phyloP scores from a whole-genome alignment of 2,888 invertebrate species.

The Xanthia icteritia region DNA sequence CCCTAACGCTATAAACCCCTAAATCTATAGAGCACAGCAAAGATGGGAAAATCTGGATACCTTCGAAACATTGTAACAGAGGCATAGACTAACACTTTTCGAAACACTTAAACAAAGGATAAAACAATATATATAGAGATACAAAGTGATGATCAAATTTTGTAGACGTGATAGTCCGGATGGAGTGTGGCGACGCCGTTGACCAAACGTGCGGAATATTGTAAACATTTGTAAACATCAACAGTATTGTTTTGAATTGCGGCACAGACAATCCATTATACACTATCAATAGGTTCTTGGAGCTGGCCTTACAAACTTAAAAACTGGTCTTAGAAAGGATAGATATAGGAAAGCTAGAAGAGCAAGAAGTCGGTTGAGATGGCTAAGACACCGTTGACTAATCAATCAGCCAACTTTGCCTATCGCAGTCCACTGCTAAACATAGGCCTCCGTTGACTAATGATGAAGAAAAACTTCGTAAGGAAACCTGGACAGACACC shows the following conservation, averaged over 20 bases:
- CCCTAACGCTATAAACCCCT: too few relatives aligned
- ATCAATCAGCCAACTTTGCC: too few relatives aligned
- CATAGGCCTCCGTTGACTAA: too few relatives aligned
- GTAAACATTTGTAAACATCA: constrained; percentile 63
- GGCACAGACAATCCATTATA: constrained; percentile 47
- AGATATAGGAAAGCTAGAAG: not conserved
- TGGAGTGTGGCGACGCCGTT: not conserved
- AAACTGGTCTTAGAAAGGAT: not conserved
- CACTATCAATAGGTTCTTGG: constrained; percentile 21
- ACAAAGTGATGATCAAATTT: not conserved
- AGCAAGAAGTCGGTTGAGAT: too few relatives aligned
- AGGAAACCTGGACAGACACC: not conserved
- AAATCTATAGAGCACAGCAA: not conserved
- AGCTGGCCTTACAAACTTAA: not conserved
- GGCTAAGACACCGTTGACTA: too few relatives aligned
- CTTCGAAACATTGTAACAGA: not conserved
- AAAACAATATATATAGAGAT: not conserved
- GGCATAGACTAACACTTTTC: not conserved
- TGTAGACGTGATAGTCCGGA: constrained; percentile 27
- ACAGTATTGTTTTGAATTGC: constrained; percentile 59
- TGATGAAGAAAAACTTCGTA: not conserved
- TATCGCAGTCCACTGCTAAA: too few relatives aligned
- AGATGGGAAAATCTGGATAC: not conserved
- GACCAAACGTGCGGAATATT: constrained; percentile 52
- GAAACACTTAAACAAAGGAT: not conserved